Conservation (phyloP, 2,797 vertebrate species). For the Esox lucius region DNA sequence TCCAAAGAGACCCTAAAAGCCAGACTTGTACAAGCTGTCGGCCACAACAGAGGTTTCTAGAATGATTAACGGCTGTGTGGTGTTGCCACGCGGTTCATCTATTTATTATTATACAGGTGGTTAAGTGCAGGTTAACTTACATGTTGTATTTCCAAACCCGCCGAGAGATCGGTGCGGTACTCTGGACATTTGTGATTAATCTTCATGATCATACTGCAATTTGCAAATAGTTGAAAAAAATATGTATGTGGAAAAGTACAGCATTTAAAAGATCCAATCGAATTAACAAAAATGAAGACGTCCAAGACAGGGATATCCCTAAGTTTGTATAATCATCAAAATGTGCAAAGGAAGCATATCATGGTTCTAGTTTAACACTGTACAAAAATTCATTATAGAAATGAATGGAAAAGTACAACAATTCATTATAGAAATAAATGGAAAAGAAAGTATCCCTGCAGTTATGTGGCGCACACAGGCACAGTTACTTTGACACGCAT, state of each 20-base stretch:
- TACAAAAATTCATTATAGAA: not conserved
- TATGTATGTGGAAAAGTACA: not conserved
- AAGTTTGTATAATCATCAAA: not conserved
- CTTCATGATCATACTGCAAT: not conserved
- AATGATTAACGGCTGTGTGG: conserved; percentile 12
- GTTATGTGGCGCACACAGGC: not conserved
- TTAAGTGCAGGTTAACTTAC: not conserved
- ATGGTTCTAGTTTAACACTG: not conserved
- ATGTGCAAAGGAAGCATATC: not conserved
- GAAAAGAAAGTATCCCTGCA: not conserved
- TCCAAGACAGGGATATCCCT: not conserved
- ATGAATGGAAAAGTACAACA: not conserved
- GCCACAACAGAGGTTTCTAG: conserved; percentile 70
- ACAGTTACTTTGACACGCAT: not conserved
- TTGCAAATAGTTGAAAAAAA: not conserved
- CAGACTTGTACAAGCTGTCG: conserved; percentile 73
- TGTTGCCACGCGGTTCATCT: not conserved
- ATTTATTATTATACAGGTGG: not conserved
- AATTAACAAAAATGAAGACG: not conserved
- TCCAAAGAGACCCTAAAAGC: conserved; percentile 58
- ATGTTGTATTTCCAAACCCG: not conserved
- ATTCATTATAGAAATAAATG: not conserved
- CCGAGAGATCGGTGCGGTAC: not conserved
- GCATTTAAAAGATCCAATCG: not conserved
- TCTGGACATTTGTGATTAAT: not conserved